Percentiles rank a stretch among this genome's conserved stretches.
Evolutionary conservation across 2,888 invertebrate species (phyloP).

Genomic region (Andrena hattorfiana): DNA sequence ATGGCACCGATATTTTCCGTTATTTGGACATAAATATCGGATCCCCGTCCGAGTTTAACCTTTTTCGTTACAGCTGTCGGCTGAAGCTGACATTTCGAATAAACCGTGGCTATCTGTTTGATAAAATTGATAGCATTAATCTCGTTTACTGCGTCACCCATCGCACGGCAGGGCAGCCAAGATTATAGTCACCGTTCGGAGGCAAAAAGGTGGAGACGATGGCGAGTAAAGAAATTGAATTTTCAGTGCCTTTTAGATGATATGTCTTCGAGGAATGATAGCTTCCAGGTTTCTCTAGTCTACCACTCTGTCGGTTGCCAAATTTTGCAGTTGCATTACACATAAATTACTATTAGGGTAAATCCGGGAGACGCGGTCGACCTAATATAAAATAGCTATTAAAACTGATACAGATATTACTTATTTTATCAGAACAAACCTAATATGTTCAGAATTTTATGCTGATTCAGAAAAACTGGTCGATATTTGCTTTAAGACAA

Average conservation of each 20-base stretch:
- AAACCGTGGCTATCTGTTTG: constrained; percentile 4
- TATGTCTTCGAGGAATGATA: too few species aligned
- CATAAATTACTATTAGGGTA: too few species aligned
- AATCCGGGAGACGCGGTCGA: too few species aligned
- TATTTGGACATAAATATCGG: constrained; percentile 5
- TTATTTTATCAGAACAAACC: too few species aligned
- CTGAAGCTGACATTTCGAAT: constrained; percentile 6
- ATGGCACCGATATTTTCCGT: constrained; percentile 14
- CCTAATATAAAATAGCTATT: too few species aligned
- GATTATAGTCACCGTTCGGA: background rate
- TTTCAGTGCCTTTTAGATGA: background rate
- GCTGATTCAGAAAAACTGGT: too few species aligned
- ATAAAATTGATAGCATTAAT: constrained; percentile 22
- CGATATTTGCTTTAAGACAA: too few species aligned
- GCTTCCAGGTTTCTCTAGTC: too few species aligned
- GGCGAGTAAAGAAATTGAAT: background rate
- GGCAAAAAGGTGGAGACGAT: background rate
- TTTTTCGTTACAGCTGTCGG: constrained; percentile 1
- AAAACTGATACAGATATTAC: too few species aligned
- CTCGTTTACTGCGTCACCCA: background rate
- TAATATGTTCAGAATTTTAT: too few species aligned
- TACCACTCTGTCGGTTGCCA: too few species aligned
- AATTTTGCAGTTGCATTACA: too few species aligned
- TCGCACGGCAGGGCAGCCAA: background rate
- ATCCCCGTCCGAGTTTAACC: constrained; percentile 26